Percentiles rank a stretch among this genome's conserved stretches.
Conservation (phyloP, 2,888 invertebrate genomes). For the Suillia variegata region DNA sequence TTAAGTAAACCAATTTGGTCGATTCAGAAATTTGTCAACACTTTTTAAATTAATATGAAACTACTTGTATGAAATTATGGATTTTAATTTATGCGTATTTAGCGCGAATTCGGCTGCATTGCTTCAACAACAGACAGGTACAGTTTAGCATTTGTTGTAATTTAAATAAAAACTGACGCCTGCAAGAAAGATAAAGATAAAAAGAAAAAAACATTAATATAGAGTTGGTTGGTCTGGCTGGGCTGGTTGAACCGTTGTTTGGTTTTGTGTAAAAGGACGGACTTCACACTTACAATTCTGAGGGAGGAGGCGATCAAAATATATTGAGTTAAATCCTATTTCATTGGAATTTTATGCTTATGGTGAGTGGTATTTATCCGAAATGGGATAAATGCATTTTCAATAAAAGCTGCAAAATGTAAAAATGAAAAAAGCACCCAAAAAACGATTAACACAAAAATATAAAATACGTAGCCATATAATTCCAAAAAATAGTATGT, state of each 20-base stretch:
- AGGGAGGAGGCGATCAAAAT: slow-evolving; percentile 15
- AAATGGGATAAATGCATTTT: slow-evolving; percentile 26
- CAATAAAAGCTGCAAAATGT: slow-evolving; percentile 43
- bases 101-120: too few relatives aligned
- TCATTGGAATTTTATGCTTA: slow-evolving; percentile 13
- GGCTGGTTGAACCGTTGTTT: background rate
- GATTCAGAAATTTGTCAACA: too few relatives aligned
- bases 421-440: slow-evolving; percentile 48
- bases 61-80: too few relatives aligned
- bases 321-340: slow-evolving; percentile 15
- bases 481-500: slow-evolving; percentile 22
- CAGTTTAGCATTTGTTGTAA: background rate
- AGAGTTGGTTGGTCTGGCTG: slow-evolving; percentile 18
- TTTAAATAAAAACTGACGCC: slow-evolving; percentile 45
- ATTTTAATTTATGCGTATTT: too few relatives aligned
- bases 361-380: background rate
- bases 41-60: too few relatives aligned
- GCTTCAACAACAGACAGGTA: background rate
- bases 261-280: background rate
- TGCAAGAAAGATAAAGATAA: slow-evolving; percentile 59
- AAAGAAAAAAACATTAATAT: slow-evolving; percentile 43
- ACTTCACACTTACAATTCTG: slow-evolving; percentile 19
- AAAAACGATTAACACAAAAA: slow-evolving; percentile 39
- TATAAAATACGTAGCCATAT: slow-evolving; percentile 29
- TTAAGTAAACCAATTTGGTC: too few relatives aligned